phyloP scores from a whole-genome alignment of 2,113 vertebrate genomes.

The Proteles cristata region DNA sequence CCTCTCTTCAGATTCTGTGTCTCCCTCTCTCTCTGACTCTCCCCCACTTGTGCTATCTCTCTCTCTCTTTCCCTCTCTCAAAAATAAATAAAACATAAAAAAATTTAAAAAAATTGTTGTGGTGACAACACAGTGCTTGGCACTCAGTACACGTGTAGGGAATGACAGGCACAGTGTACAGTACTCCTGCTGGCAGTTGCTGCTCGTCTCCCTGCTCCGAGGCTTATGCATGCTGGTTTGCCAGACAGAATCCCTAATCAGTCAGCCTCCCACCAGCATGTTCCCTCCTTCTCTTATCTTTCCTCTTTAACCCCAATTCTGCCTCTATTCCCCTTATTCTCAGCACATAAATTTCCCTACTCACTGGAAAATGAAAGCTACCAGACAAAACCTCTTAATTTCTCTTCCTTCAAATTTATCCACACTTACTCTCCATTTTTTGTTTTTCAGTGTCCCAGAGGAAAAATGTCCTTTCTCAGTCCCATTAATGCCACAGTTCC shows the following conservation, averaged over 20 bases:
- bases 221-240: background rate
- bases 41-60: too few relatives aligned
- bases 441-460: background rate
- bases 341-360: background rate
- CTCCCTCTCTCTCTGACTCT: too few relatives aligned
- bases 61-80: too few relatives aligned
- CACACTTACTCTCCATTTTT: background rate
- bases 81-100: too few relatives aligned
- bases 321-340: background rate
- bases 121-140: background rate
- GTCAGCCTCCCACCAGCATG: background rate
- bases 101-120: background rate
- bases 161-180: fast-evolving
- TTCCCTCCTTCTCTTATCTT: background rate
- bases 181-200: background rate
- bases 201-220: background rate
- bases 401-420: background rate
- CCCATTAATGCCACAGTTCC: background rate
- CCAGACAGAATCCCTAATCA: background rate
- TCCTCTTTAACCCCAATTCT: too few relatives aligned
- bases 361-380: background rate
- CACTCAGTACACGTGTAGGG: fast-evolving
- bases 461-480: background rate
- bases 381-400: background rate
- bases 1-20: too few relatives aligned